Percentiles rank a stretch among this genome's conserved stretches.
Conservation (phyloP, 2,797 vertebrate species). For the Pogonophryne albipinna region DNA sequence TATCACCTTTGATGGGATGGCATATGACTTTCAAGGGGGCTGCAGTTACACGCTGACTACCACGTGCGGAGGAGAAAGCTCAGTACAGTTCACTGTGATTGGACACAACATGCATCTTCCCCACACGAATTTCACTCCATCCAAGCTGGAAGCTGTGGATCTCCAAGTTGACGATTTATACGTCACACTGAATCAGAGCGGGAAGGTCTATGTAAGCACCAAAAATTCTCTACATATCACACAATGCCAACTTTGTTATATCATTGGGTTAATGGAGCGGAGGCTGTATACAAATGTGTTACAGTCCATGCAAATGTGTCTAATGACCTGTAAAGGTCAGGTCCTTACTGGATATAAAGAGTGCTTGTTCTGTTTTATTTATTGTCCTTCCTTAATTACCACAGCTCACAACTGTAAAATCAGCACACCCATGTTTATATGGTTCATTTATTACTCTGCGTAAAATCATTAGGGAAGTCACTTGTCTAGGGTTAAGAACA, state of each 20-base stretch:
- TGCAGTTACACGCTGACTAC: constrained; percentile 84
- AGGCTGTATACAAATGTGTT: constrained; percentile 5
- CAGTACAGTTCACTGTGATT: constrained; percentile 83
- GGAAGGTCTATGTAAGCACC: constrained; percentile 81
- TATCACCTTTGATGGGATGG: constrained; percentile 85
- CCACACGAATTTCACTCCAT: constrained; percentile 70
- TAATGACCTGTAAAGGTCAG: not conserved
- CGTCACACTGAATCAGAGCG: constrained; percentile 80
- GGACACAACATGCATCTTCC: constrained; percentile 82
- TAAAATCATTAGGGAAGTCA: constrained; percentile 15
- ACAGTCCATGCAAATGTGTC: not conserved
- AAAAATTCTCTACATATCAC: not conserved
- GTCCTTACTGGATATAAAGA: not conserved
- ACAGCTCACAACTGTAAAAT: constrained; percentile 8
- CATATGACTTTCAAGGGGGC: constrained; percentile 84
- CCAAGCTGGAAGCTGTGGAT: constrained; percentile 84
- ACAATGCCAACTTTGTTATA: not conserved
- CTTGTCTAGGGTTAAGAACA: constrained; percentile 2
- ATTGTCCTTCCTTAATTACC: constrained; percentile 26
- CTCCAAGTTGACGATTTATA: constrained; percentile 78
- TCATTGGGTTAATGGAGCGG: not conserved
- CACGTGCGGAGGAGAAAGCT: constrained; percentile 78
- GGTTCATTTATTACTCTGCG: constrained; percentile 15
- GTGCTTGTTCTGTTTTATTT: constrained; percentile 13
- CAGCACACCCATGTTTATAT: constrained; percentile 30